phyloP scores from a whole-genome alignment of 37 sponge, comb jelly and placozoan genomes.

The Corticium candelabrum region DNA sequence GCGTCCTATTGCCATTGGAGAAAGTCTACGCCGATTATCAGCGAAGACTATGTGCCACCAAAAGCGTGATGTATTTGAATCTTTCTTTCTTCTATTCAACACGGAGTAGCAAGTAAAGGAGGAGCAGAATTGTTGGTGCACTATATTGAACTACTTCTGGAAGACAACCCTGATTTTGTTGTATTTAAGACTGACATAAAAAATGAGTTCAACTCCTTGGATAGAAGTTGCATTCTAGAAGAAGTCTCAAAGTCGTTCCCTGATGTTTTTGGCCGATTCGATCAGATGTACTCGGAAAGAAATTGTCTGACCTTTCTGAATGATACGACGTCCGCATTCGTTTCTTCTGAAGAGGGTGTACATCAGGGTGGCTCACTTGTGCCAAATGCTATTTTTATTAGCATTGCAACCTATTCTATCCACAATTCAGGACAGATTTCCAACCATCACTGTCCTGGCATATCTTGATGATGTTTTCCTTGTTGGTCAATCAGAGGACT shows the following conservation, averaged over 20 bases:
- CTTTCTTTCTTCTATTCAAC: neutral
- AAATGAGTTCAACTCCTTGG: neutral
- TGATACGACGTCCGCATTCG: neutral
- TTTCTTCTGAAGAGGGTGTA: constrained; percentile 2
- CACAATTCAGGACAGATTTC: neutral
- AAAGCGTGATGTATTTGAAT: neutral
- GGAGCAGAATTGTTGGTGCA: neutral
- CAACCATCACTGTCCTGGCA: neutral
- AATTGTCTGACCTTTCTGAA: neutral
- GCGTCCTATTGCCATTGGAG: neutral
- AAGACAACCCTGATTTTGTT: neutral
- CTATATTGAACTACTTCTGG: neutral
- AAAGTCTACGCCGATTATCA: neutral
- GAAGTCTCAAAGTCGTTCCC: neutral
- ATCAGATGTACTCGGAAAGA: neutral
- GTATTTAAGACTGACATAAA: neutral
- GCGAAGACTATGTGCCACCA: neutral
- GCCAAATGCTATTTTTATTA: neutral
- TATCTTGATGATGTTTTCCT: neutral
- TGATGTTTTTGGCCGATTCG: neutral
- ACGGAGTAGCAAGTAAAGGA: neutral
- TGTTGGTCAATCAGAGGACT: neutral
- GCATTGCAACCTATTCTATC: neutral
- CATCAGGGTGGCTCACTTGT: neutral
- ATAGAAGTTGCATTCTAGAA: neutral